Evolutionary conservation across 2,113 vertebrate species (phyloP), one percentile per base, ranked within the genome.

Genomic region (Australoheros scitulus): DNA sequence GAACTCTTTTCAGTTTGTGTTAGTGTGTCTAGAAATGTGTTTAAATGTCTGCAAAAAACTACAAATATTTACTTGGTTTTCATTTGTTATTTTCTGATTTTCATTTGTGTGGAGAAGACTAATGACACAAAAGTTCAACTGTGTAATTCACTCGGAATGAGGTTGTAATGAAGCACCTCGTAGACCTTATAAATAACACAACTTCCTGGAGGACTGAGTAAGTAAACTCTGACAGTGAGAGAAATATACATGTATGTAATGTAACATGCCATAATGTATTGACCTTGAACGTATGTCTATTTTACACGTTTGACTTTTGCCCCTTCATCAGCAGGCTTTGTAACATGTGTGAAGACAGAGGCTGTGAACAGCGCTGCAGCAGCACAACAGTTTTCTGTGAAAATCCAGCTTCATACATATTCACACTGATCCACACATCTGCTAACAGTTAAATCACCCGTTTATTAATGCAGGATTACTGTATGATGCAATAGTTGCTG

Each of bases 161-260:
- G 11, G 20, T 22, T 65, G 36, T 41, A 65, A 24, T 24, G 34
- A 65, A 65, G 36, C 14, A 64, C 20, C 61, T 24, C 24, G 36
- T 41, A 65, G 61, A 65, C 11, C 36, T 41, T 41, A 41, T 41
- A 72, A 52, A 47, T 72, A 72, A 72, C 8, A 13, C 20, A n/a
- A 55, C 68, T 72, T 55, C 18, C 68, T 72, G 68, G 68, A 72
- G 47, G 68, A 72, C 68, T 50, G 47, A 55, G 68, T 52, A 55
- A 55, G 17, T 6, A 72, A 72, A 52, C 17, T 20, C 26, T 55
- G 24, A 29, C 13, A 55, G 47, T n/a, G 26, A 72, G 11, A 72
- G 7, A 72, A 72, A 72, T 11, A 72, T 11, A 55, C 26, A 55
- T 38, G 7, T 7, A 32, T 32, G 18, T 72, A 52, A 52, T 52